Evolutionary conservation across 1,140 invertebrate genomes (phyloP).

Genomic region (Acarapis woodi): DNA sequence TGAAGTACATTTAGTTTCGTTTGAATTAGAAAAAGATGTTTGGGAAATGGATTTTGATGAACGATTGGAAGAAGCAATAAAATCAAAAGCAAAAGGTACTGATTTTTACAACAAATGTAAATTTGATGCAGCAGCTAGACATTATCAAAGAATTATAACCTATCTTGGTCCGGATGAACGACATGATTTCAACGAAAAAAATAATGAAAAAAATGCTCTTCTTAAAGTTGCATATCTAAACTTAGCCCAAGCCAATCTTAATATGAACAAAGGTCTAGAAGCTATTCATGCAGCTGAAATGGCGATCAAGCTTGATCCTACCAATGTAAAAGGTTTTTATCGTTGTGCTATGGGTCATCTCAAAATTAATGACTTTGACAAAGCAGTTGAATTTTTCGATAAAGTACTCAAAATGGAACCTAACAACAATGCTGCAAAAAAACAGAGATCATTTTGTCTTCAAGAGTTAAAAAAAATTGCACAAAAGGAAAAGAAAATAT

Average conservation of each 20-base stretch:
- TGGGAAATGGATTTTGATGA: slow-evolving; percentile 49
- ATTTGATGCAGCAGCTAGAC: slow-evolving; percentile 44
- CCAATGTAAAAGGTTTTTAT: slow-evolving; percentile 68
- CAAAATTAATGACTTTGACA: slow-evolving; percentile 38
- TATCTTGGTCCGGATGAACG: slow-evolving; percentile 13
- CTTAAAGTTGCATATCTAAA: slow-evolving; percentile 46
- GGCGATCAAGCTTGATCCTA: slow-evolving; percentile 37
- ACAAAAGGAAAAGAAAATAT: slow-evolving; percentile 56
- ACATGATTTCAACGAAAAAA: not conserved
- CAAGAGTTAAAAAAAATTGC: slow-evolving; percentile 39
- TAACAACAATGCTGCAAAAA: slow-evolving; percentile 46
- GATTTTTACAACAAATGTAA: slow-evolving; percentile 36
- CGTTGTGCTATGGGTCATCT: slow-evolving; percentile 48
- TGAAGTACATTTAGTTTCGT: slow-evolving; percentile 27
- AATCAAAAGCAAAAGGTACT: slow-evolving; percentile 68
- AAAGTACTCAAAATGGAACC: slow-evolving; percentile 37
- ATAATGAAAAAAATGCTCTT: slow-evolving; percentile 16
- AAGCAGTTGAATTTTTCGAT: slow-evolving; percentile 47
- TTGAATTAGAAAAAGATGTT: slow-evolving; percentile 29
- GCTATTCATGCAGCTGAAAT: slow-evolving; percentile 36
- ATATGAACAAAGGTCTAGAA: slow-evolving; percentile 37
- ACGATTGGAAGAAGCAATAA: slow-evolving; percentile 45
- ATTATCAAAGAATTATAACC: slow-evolving; percentile 43
- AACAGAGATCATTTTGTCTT: slow-evolving; percentile 39
- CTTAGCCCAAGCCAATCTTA: slow-evolving; percentile 52